Base-by-base conservation (phyloP, 2,113 vertebrate genomes). In the Oryzias celebensis region DNA sequence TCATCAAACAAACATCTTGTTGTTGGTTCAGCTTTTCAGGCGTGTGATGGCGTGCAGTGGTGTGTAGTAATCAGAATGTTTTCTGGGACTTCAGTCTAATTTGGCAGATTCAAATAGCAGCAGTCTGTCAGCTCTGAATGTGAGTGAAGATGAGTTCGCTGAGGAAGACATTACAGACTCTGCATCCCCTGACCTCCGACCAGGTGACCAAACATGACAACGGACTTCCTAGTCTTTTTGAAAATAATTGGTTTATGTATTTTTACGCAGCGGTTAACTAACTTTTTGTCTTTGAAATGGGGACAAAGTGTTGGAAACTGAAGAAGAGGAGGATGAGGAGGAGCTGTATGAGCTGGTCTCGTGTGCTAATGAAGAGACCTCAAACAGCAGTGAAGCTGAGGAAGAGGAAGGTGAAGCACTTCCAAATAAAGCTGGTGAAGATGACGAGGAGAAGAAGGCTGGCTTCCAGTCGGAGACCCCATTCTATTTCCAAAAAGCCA, bases 331-430 rank as follows among this genome's bases (percentile, higher is more conserved):
- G 16, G 82, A 88, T 0, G 88, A 80, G 3, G 88, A 80, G 3
- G 88, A 90, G 57, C 76, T 87, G 41, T 90, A 78, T 47, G 87
- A 90, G 74, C 71, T 91, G 49, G 42, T 60, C 2, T 59, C 83
- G 2, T 53, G 68, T 13, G 42, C 46, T 18, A 70, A 75, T 0
- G 60, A 62, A 24, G 77, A 78, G 3, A 60, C 36, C 0, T 72
- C 78, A 14, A 66, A 80, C 18, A 71, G 62, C 62, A 73, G 52
- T n/a, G 78, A 73, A 48, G 53, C 45, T 45, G 78, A 73, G 18
- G 47, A 45, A 45, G 61, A 48, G 7, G n/a, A 47, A 14, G 43
- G 46, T 2, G 55, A 71, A 26, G 78, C 74, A 50, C 28, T 43
- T 24, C 4, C 42, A 2, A 44, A 75, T 44, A 48, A 47, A 18